Evolutionary conservation across 2,113 vertebrate species (phyloP), one percentile per base, ranked within the genome.

Genomic region (Glareola pratincola): DNA sequence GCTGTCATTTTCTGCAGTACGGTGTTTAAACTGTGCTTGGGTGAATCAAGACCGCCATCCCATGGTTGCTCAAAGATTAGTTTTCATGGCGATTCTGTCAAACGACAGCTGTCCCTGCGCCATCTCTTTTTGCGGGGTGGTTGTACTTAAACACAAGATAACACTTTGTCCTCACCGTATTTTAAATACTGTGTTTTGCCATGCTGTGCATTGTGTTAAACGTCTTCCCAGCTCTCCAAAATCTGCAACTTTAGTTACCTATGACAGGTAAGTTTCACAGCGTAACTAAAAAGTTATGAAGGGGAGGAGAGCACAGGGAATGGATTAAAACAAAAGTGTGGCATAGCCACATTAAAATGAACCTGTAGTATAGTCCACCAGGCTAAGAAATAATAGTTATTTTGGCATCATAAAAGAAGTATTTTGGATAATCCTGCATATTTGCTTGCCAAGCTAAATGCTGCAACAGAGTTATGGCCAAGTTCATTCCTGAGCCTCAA

Each of bases 1-100:
- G 8, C 32, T 41, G 5, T 18, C 37, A 9, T 51, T 56, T 47
- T 14, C 27, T 8, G 8, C 3, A 8, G 11, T 8, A 1, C 7
- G 22, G 34, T 41, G 73, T 14, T 63, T 22, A 12, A 47, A 8
- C 41, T 91, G 43, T 37, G 8, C 45, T 83, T 57, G 56, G 5
- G 72, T 92, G 96, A 74, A 63, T 50, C 88, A 94, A 97, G 90
- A 45, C 71, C 19, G 98, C 87, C 98, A 97, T 94, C 98, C 93
- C 69, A 84, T 94, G 98, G 97, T 8, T 74, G 20, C 15, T 92
- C 29, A 41, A 21, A 37, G n/a, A 53, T 75, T 48, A 16, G 75
- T 47, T 66, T 81, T 90, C 90, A 64, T 14, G 30, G 89, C 16
- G 19, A 76, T 88, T 37, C 37, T 47, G 50, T 22, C n/a, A 23